phyloP scores from a whole-genome alignment of 1,140 invertebrate genomes.

The Rhopalosiphum maidis region DNA sequence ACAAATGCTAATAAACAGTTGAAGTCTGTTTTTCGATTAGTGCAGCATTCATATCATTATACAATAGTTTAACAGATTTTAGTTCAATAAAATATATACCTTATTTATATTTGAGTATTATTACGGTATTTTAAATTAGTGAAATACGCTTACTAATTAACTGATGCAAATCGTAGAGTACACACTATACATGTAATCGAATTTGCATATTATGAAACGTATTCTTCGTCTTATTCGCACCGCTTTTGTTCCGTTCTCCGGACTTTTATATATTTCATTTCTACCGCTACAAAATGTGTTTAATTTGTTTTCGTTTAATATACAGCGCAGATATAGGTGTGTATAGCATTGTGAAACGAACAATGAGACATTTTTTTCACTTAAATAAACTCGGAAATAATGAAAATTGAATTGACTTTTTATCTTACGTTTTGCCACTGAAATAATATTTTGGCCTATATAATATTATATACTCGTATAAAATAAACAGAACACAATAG shows the following conservation, averaged over 20 bases:
- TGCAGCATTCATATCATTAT: neutral
- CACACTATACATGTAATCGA: neutral
- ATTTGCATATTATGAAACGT: neutral
- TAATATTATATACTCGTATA: neutral
- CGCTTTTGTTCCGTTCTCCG: neutral
- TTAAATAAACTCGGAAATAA: slow-evolving; percentile 16
- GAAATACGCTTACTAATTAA: neutral
- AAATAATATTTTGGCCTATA: slow-evolving; percentile 9
- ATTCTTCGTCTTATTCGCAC: neutral
- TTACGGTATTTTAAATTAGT: neutral
- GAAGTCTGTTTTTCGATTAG: neutral
- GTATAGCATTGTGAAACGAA: neutral
- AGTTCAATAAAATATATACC: neutral
- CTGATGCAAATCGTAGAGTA: neutral
- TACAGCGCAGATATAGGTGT: neutral
- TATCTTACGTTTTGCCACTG: neutral
- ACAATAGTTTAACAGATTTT: neutral
- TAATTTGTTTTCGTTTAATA: slow-evolving; percentile 22
- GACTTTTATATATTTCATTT: neutral
- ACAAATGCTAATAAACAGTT: neutral
- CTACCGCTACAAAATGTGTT: neutral
- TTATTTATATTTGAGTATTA: neutral
- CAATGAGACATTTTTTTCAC: slow-evolving; percentile 6
- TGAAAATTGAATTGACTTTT: slow-evolving; percentile 30
- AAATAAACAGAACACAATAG: slow-evolving; percentile 26